Percentiles rank a stretch among this genome's conserved stretches.
phyloP scores from a whole-genome alignment of 2,797 vertebrate species.

The Megaceryle alcyon region DNA sequence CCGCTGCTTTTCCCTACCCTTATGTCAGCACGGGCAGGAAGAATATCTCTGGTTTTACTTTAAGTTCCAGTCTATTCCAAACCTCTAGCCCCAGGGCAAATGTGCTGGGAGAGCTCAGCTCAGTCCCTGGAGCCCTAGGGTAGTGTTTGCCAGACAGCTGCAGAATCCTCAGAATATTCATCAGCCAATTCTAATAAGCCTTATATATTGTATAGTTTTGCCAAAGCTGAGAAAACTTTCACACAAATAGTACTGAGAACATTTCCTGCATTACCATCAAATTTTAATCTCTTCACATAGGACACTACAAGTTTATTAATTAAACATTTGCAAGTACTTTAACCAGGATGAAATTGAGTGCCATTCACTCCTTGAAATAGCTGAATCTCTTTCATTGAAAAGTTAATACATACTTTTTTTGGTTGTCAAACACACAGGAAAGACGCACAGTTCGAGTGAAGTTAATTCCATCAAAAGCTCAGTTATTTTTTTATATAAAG shows the following conservation, averaged over 20 bases:
- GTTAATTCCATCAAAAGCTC: slow-evolving; percentile 7
- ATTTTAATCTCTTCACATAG: slow-evolving; percentile 17
- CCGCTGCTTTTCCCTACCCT: not conserved
- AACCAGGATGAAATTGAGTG: slow-evolving; percentile 36
- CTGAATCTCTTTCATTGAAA: slow-evolving; percentile 12
- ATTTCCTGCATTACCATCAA: slow-evolving; percentile 37
- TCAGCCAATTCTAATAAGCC: not conserved
- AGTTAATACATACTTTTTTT: not conserved
- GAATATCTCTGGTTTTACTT: not conserved
- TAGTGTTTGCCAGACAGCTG: not conserved
- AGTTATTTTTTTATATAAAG: not conserved
- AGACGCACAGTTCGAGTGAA: not conserved
- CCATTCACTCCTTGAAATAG: slow-evolving; percentile 40
- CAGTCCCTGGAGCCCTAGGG: not conserved
- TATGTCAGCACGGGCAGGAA: not conserved
- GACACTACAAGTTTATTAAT: slow-evolving; percentile 34
- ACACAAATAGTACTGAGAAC: slow-evolving; percentile 34
- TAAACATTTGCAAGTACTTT: slow-evolving; percentile 56
- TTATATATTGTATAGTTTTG: not conserved
- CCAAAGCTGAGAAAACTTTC: slow-evolving; percentile 18
- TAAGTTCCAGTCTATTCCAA: not conserved
- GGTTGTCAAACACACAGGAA: slow-evolving; percentile 6
- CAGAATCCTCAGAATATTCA: not conserved
- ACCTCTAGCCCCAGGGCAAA: not conserved
- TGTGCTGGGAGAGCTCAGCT: not conserved